Conservation (phyloP, 2,888 invertebrate species). For the Cremastinae sp. region DNA sequence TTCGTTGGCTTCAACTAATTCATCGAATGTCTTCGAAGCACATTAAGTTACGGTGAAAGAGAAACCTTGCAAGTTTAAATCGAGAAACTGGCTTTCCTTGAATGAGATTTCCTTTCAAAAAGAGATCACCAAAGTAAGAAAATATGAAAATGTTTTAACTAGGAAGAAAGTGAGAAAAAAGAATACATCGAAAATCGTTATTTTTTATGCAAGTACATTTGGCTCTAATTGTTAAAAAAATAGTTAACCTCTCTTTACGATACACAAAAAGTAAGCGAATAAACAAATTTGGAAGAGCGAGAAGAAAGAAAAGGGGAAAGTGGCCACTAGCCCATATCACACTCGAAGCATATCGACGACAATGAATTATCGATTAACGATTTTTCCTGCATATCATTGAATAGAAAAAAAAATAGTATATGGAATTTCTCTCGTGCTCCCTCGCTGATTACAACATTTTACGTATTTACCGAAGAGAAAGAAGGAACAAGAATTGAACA, state of each 20-base stretch:
- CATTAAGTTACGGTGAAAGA: constrained; percentile 26
- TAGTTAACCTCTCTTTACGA: too few relatives aligned
- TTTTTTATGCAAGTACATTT: background rate
- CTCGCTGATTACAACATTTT: constrained; percentile 1
- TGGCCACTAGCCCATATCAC: constrained; percentile 22
- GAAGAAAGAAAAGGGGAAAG: constrained; percentile 1
- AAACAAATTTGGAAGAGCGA: background rate
- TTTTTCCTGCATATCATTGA: constrained; percentile 53
- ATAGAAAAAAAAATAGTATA: background rate
- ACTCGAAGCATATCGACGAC: constrained; percentile 63
- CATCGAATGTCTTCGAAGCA: constrained; percentile 27
- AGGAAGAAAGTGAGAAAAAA: background rate
- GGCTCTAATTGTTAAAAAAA: too few relatives aligned
- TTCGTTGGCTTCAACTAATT: constrained; percentile 44
- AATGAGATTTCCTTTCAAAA: constrained; percentile 19
- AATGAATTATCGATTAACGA: constrained; percentile 62
- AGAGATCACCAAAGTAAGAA: constrained; percentile 2
- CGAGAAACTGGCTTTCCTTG: constrained; percentile 42
- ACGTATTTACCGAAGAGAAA: background rate
- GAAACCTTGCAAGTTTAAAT: constrained; percentile 52
- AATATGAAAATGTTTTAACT: constrained; percentile 5
- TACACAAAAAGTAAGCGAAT: background rate
- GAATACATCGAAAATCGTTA: background rate
- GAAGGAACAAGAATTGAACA: too few relatives aligned
- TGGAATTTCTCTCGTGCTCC: background rate